phyloP scores from a whole-genome alignment of 37 sponge, comb jelly and placozoan genomes.

The Ianthella basta region DNA sequence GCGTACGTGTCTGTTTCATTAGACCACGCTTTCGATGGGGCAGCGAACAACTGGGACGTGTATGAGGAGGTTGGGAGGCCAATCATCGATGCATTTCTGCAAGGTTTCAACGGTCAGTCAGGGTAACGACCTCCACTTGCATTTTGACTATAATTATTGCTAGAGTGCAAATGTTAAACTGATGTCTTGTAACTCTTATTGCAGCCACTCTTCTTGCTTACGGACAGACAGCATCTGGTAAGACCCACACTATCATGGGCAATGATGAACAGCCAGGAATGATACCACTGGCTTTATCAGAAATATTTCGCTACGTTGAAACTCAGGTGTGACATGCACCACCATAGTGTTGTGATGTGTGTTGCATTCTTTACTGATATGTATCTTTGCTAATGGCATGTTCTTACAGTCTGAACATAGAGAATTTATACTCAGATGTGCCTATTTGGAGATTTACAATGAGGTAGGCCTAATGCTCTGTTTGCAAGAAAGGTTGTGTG shows the following conservation, averaged over 20 bases:
- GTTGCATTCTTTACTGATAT: not conserved
- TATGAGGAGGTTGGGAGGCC: slow-evolving; percentile 58
- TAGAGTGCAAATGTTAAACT: too few relatives aligned
- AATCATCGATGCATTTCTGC: slow-evolving; percentile 72
- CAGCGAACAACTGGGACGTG: slow-evolving; percentile 29
- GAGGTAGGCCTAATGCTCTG: slow-evolving; percentile 54
- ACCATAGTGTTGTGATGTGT: not conserved
- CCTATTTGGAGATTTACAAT: slow-evolving; percentile 95
- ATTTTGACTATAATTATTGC: too few relatives aligned
- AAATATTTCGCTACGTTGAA: slow-evolving; percentile 58
- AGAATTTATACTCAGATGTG: slow-evolving; percentile 76
- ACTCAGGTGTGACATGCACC: slow-evolving; percentile 35
- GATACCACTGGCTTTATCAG: slow-evolving; percentile 59
- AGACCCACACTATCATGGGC: slow-evolving; percentile 87
- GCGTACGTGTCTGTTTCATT: not conserved
- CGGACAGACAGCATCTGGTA: slow-evolving; percentile 82
- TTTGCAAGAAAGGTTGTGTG: too few relatives aligned
- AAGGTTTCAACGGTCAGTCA: slow-evolving; percentile 86
- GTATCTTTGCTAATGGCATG: not conserved
- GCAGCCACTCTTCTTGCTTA: slow-evolving; percentile 77
- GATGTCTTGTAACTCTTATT: not conserved
- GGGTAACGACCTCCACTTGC: too few relatives aligned
- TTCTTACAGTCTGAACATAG: slow-evolving; percentile 48
- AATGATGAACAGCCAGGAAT: slow-evolving; percentile 47
- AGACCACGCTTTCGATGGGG: slow-evolving; percentile 68